These are phyloP conservation scores for Clistopyga incitator DNA, from an alignment of 2,888 invertebrate species.

Conservation along the genomic window DNA sequence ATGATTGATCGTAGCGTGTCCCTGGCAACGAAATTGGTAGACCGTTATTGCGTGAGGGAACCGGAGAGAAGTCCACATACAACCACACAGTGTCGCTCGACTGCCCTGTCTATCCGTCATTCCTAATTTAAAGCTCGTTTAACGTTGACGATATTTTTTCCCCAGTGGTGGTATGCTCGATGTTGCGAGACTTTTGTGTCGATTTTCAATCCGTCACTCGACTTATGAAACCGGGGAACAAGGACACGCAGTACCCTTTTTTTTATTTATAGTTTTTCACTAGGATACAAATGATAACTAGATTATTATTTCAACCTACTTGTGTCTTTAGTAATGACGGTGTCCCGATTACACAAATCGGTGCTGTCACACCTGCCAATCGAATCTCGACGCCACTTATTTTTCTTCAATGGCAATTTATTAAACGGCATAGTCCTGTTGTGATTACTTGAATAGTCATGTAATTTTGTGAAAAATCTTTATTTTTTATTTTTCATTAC, in stretches of 20 bases:
- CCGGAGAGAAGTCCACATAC: constrained; percentile 37
- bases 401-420: no score
- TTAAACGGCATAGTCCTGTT: no score
- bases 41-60: constrained; percentile 40
- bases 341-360: constrained; percentile 52
- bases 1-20: constrained; percentile 69
- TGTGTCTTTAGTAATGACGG: constrained; percentile 23
- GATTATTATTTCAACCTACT: constrained; percentile 43
- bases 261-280: no score
- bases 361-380: constrained; percentile 46
- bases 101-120: constrained; percentile 70
- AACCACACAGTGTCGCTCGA: constrained; percentile 24
- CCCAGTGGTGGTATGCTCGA: neutral
- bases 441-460: no score
- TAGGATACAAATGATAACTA: constrained; percentile 42
- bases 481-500: no score
- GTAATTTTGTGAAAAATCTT: no score
- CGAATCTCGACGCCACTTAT: no score
- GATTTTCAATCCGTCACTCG: constrained; percentile 56
- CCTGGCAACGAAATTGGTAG: constrained; percentile 60
- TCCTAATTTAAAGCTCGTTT: constrained; percentile 73
- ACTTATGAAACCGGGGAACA: constrained; percentile 41
- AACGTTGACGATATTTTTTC: constrained; percentile 62
- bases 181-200: constrained; percentile 46
- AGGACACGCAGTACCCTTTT: neutral